These are phyloP conservation scores for Pseudomyrmex concolor DNA, from an alignment of 1,140 invertebrate genomes.

Conservation along the genomic window DNA sequence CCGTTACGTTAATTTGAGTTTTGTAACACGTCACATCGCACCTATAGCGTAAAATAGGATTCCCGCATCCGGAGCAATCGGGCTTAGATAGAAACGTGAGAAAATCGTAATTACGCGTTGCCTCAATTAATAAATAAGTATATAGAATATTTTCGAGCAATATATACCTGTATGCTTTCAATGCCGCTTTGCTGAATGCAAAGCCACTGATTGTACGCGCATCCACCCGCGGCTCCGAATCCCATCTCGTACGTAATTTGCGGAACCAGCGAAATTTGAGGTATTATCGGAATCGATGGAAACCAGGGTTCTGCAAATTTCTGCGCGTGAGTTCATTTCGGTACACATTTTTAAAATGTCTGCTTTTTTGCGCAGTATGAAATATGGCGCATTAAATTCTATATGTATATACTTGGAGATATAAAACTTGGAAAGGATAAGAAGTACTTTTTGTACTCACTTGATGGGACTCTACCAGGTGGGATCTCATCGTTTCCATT, in stretches of 20 bases:
- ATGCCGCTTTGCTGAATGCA: constrained; percentile 56
- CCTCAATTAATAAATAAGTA: constrained; percentile 10
- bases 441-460: no score
- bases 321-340: no score
- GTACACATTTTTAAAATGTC: no score
- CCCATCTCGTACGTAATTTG: constrained; percentile 76
- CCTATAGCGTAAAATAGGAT: constrained; percentile 62
- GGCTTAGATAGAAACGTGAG: constrained; percentile 1
- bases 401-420: no score
- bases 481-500: no score
- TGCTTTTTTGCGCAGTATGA: no score
- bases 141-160: background rate
- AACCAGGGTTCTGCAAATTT: background rate
- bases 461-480: no score
- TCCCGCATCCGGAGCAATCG: constrained; percentile 75
- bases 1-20: background rate
- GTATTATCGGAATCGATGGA: constrained; percentile 30
- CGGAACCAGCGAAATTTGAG: constrained; percentile 67
- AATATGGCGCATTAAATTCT: no score
- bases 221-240: constrained; percentile 62
- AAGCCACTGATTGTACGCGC: constrained; percentile 68
- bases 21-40: constrained; percentile 49
- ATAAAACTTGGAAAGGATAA: no score
- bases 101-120: constrained; percentile 1
- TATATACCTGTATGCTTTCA: constrained; percentile 7